Conservation (phyloP, 64 coral and sea anemone genomes). For the Montipora sp. region DNA sequence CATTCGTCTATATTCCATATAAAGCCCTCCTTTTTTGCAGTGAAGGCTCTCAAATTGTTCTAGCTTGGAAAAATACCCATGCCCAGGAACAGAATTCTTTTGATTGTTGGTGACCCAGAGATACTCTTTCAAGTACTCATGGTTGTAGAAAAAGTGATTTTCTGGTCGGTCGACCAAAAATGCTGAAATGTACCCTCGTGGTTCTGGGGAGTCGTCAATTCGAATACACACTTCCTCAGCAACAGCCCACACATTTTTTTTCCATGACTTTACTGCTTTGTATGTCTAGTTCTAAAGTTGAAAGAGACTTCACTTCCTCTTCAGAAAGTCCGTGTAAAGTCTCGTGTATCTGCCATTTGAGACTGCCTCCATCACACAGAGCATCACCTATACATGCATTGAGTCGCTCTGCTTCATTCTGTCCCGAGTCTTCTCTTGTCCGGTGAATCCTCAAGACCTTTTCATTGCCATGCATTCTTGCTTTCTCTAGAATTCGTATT, state of each 20-base stretch:
- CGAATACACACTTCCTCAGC: background rate
- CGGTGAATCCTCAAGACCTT: conserved; percentile 68
- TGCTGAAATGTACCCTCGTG: no score
- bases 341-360: conserved; percentile 68
- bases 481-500: conserved; percentile 60
- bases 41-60: no score
- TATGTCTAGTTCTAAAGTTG: no score
- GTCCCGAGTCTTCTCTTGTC: conserved; percentile 68
- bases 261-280: background rate
- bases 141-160: no score
- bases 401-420: conserved; percentile 60
- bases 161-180: no score
- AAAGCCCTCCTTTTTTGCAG: no score
- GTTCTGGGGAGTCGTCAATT: no score
- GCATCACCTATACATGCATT: conserved; percentile 68
- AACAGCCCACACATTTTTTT: background rate
- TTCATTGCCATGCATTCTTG: conserved; percentile 66
- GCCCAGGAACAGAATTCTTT: no score
- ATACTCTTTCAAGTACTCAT: no score
- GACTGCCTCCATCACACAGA: conserved; percentile 51
- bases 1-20: no score
- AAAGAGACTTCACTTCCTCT: conserved; percentile 47
- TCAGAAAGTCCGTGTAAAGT: conserved; percentile 51
- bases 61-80: no score
- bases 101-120: no score